Evolutionary conservation across 1,140 invertebrate genomes (phyloP).

Genomic region (Cyphomyrmex costatus): DNA sequence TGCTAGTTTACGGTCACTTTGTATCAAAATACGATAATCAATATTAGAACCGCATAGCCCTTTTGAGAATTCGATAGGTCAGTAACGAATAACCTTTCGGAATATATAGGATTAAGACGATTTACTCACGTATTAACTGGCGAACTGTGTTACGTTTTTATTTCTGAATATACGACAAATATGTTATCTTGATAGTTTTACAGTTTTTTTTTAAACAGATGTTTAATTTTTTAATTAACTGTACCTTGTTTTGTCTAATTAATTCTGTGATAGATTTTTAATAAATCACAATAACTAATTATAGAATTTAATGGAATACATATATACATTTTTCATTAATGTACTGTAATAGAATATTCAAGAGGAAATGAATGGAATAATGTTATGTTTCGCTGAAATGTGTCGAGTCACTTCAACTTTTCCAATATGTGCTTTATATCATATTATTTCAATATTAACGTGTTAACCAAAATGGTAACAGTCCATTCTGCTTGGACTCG

Average conservation of each 20-base stretch:
- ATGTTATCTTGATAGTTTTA: neutral
- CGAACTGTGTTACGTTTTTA: neutral
- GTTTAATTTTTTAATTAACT: neutral
- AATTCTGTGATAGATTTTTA: neutral
- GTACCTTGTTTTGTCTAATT: neutral
- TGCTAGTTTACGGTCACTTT: neutral
- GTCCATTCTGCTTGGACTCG: neutral
- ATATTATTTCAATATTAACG: slow-evolving; percentile 23
- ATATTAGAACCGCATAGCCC: neutral
- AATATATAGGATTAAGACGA: neutral
- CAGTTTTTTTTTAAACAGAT: neutral
- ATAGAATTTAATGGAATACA: too few species aligned
- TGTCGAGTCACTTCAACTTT: neutral
- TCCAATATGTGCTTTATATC: neutral
- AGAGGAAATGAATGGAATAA: neutral
- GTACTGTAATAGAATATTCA: neutral
- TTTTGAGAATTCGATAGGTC: slow-evolving; percentile 3
- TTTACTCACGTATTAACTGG: neutral
- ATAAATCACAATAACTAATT: neutral
- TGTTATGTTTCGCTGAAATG: neutral
- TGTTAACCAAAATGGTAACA: neutral
- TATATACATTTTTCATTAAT: slow-evolving; percentile 3
- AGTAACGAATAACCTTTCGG: neutral
- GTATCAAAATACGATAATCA: slow-evolving; percentile 33
- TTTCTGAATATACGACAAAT: neutral